phyloP scores from a whole-genome alignment of 2,888 invertebrate species.

The Limnephilus auricula region DNA sequence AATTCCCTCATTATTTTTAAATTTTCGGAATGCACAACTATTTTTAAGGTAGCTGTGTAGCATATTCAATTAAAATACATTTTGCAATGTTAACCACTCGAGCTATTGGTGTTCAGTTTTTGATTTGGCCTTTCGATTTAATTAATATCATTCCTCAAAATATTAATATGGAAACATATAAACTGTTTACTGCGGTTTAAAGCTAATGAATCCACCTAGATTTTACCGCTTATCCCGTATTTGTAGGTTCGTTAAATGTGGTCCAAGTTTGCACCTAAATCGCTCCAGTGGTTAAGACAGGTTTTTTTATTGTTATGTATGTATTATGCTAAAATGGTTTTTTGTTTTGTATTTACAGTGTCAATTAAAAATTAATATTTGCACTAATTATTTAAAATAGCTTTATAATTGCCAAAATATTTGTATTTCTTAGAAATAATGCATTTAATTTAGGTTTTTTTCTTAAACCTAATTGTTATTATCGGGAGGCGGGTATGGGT shows the following conservation, averaged over 20 bases:
- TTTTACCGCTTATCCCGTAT: no score
- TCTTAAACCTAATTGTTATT: neutral
- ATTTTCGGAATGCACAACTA: neutral
- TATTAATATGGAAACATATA: no score
- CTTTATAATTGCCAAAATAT: neutral
- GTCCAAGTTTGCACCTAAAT: no score
- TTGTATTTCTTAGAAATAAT: neutral
- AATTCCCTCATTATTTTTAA: neutral
- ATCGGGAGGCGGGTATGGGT: neutral
- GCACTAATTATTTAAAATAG: neutral
- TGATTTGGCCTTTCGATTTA: no score
- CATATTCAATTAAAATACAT: neutral
- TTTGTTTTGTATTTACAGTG: neutral
- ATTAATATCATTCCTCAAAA: no score
- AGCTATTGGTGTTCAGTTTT: no score
- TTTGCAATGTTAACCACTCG: no score
- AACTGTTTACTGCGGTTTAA: no score
- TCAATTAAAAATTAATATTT: neutral
- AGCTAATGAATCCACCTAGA: no score
- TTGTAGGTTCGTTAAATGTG: no score
- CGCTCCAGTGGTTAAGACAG: no score
- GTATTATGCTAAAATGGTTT: neutral
- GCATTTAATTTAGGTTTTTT: neutral
- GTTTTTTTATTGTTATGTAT: neutral
- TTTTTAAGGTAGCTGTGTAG: neutral